Base-by-base conservation (phyloP, 2,113 vertebrate genomes). In the Sterna hirundo region DNA sequence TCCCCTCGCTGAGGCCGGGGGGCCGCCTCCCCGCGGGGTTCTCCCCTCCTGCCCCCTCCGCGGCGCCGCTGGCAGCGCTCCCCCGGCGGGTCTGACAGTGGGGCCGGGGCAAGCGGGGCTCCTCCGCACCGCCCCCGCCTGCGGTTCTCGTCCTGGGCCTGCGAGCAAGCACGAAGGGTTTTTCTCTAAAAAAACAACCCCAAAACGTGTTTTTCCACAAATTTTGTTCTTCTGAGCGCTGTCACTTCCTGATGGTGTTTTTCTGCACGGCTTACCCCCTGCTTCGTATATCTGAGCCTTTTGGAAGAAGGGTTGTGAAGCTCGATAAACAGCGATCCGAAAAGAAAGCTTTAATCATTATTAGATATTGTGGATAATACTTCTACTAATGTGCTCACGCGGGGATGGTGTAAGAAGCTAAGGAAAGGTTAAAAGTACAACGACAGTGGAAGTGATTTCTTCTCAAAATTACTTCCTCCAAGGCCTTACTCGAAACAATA, bases 361-460 rank as follows among this genome's bases (percentile, higher is more conserved):
- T 60, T 86, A 65, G 54, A 5, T 90, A 8, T 9, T 9, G 69
- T 7, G 36, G 86, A 1, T 77, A 26, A 10, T 23, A 2, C 42
- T 70, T 17, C n/a, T 66, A 29, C 32, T 23, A 49, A 58, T 0
- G 74, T 4, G 34, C 68, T 93, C n/a, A 5, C 3, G 3, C 19
- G 72, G 58, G 62, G 55, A 11, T 68, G 86, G 85, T 46, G 79
- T 38, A 90, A 74, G 94, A 62, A 93, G 30, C 51, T 15, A 26
- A 42, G 65, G 84, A 91, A 92, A 91, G 86, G 95, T 93, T 88
- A 71, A 92, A 93, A 88, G 80, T 95, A 66, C 80, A 78, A 11
- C 52, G 52, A 44, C 2, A 4, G 83, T 90, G 92, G 85, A 93
- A 77, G 72, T 80, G 90, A 90, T 93, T 94, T 92, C 88, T 95